Evolutionary conservation across 2,888 invertebrate genomes (phyloP), one percentile per base, ranked within the genome.

Genomic region (Chrysolina americana): DNA sequence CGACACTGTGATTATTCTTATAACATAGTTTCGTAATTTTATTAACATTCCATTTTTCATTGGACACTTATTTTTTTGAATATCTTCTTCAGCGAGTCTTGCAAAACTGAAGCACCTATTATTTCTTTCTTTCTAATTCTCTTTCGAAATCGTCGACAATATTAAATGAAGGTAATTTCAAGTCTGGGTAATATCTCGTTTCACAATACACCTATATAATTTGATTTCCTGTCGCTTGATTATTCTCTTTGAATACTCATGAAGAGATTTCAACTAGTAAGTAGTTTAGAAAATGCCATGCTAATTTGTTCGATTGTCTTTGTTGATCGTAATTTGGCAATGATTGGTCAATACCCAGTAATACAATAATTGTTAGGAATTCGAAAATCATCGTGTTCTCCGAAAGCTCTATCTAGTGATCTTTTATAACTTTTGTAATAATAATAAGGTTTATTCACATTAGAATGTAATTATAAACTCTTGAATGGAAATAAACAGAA

Each of bases 81-180:
- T 56, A 23, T 56, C 56, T 56, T 56, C 56, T 56, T 56, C 56
- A 56, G 11, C 56, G 6, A 23, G 13, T 56, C 19, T 56, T 56
- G 23, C 56, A 56, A 56, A 56, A 56, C 11, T 56, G 23, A 23
- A 15, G 13, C 15, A 56, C 11, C 19, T 56, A 56, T 56, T 48
- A 48, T 48, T 48, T 48, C 6, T 48, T 56, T 56, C 56, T 23
- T 11, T 56, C 56, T 13, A 56, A 56, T 23, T 73, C 65, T 65
- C 71, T 76, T 76, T 73, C 76, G 71, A 70, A 76, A 76, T 64
- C 36, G n/a, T 53, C 56, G 63, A 68, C 70, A 48, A 70, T 56
- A 56, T 56, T 56, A 56, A 76, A 73, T 73, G 70, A 64, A 76
- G 66, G 48, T 63, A 70, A 76, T 73, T 73, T 73, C 70, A 48